Conservation (phyloP, 2,797 vertebrate species). For the Catamblyrhynchus diadema region DNA sequence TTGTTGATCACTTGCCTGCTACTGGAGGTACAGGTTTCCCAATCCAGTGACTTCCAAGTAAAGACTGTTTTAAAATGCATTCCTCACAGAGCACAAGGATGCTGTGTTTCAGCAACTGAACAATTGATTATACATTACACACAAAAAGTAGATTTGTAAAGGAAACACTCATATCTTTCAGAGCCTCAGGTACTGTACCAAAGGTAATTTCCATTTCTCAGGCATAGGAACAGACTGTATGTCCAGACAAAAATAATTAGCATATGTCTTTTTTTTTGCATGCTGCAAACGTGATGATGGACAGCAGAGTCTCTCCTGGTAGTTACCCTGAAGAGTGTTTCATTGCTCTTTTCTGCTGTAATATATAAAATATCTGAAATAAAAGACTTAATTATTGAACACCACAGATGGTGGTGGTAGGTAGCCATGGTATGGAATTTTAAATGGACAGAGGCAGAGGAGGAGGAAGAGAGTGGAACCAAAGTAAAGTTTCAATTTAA, state of each 20-base stretch:
- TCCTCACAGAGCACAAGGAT: conserved; percentile 3
- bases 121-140: not conserved
- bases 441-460: not conserved
- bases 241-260: not conserved
- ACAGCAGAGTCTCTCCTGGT: not conserved
- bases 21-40: not conserved
- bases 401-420: not conserved
- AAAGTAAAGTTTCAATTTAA: not conserved
- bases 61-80: conserved; percentile 7
- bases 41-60: not conserved
- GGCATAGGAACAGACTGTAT: not conserved
- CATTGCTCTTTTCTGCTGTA: not conserved
- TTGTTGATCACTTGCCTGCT: not conserved
- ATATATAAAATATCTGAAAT: not conserved
- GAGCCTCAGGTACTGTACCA: not conserved
- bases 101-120: conserved; percentile 16
- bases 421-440: not conserved
- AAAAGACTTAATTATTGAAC: not conserved
- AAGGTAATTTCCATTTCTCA: conserved; percentile 48
- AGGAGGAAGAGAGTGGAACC: not conserved
- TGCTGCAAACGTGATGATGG: not conserved
- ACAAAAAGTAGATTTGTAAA: conserved; percentile 1
- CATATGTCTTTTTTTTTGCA: not conserved
- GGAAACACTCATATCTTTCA: conserved; percentile 2
- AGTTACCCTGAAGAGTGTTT: not conserved